These are phyloP conservation scores for Sinhomidia bicolor DNA, from an alignment of 2,888 invertebrate species.

Conservation along the genomic window DNA sequence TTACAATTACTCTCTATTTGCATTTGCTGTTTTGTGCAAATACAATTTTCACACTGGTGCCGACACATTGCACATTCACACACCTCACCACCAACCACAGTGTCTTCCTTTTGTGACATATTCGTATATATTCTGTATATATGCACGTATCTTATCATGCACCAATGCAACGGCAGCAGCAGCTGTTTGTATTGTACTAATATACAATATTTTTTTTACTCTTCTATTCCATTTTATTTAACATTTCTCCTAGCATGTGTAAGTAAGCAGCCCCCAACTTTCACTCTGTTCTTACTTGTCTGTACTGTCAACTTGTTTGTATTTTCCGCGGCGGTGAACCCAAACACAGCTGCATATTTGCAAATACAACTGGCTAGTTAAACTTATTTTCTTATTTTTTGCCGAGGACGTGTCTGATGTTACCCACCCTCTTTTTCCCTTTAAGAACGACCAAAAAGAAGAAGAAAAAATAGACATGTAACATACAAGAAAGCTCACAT, in stretches of 20 bases:
- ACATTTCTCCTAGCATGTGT: not conserved
- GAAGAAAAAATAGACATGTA: not conserved
- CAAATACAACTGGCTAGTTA: not conserved
- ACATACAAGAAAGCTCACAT: no score
- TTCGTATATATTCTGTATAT: no score
- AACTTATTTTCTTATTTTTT: not conserved
- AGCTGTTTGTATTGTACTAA: no score
- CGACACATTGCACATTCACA: not conserved
- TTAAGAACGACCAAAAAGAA: no score
- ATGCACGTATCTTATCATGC: not conserved
- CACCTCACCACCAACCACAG: not conserved
- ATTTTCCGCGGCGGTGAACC: conserved; percentile 30
- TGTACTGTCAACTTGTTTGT: conserved; percentile 20
- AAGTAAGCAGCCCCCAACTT: not conserved
- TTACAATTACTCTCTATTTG: conserved; percentile 80
- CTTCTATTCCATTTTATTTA: not conserved
- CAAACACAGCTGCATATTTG: not conserved
- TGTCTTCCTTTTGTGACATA: not conserved
- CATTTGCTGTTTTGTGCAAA: conserved; percentile 56
- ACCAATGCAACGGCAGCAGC: not conserved
- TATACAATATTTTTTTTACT: no score
- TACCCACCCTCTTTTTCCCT: not conserved
- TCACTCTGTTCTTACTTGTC: not conserved
- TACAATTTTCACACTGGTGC: conserved; percentile 20
- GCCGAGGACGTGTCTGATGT: not conserved